phyloP scores from a whole-genome alignment of 2,888 invertebrate genomes.

The Lepidochrysops patricia region DNA sequence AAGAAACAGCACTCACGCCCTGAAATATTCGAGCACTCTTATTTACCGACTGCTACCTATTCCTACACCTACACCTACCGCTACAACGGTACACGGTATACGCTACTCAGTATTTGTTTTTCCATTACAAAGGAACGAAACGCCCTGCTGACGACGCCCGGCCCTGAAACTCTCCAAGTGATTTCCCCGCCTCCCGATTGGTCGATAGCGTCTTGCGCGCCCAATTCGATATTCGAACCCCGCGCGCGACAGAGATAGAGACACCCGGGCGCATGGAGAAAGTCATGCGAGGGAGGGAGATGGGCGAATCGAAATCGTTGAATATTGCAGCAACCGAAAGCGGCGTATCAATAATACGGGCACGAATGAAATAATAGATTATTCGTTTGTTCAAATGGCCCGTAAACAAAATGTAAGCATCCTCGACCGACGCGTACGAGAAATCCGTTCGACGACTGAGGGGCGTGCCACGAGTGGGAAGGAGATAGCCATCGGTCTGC shows the following conservation, averaged over 20 bases:
- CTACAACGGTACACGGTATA: background rate
- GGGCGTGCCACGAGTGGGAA: slow-evolving; percentile 31
- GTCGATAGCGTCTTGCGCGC: slow-evolving; percentile 34
- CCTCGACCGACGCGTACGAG: slow-evolving; percentile 58
- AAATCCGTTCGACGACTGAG: slow-evolving; percentile 27
- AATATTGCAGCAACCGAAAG: slow-evolving; percentile 66
- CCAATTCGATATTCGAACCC: slow-evolving; percentile 50
- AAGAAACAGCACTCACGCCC: slow-evolving; percentile 69
- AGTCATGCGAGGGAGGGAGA: slow-evolving; percentile 36
- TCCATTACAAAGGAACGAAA: slow-evolving; percentile 65
- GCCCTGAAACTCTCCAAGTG: slow-evolving; percentile 53
- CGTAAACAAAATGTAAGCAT: slow-evolving; percentile 72
- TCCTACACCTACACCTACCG: slow-evolving; percentile 34
- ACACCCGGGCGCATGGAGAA: background rate
- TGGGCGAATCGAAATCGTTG: slow-evolving; percentile 29
- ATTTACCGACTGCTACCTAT: slow-evolving; percentile 39
- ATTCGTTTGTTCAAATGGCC: slow-evolving; percentile 73
- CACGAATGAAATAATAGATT: slow-evolving; percentile 75
- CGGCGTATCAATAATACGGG: slow-evolving; percentile 71
- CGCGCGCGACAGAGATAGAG: slow-evolving; percentile 36
- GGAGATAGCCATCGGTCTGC: slow-evolving; percentile 38
- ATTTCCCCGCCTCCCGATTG: slow-evolving; percentile 54
- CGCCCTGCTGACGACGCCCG: slow-evolving; percentile 54
- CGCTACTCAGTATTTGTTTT: slow-evolving; percentile 57
- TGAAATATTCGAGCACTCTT: slow-evolving; percentile 65